Evolutionary conservation across 2,113 vertebrate species (phyloP).

Genomic region (Emydocephalus ijimae): DNA sequence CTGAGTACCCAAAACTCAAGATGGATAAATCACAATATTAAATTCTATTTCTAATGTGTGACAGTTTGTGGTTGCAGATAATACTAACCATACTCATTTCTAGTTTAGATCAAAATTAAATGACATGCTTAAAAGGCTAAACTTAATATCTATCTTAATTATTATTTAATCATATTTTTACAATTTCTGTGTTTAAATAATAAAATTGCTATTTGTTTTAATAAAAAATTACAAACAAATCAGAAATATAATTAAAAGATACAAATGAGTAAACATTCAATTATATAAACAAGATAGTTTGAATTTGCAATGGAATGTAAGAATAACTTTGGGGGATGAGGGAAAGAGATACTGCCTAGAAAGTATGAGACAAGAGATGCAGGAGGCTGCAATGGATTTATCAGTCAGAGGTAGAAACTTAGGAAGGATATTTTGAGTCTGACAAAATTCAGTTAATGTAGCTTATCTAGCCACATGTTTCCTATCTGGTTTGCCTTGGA

Average conservation of each 20-base stretch:
- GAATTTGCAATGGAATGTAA: background rate
- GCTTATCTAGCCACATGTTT: background rate
- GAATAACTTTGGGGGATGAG: background rate
- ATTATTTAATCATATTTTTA: background rate
- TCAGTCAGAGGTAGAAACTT: background rate
- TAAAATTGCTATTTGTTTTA: no score
- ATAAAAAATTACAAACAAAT: background rate
- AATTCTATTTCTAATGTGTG: background rate
- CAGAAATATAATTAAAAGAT: background rate
- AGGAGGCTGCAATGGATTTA: background rate
- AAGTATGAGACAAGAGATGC: background rate
- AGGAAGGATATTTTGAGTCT: background rate
- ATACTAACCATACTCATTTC: background rate
- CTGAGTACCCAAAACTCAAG: background rate
- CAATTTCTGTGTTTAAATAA: no score
- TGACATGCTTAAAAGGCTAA: background rate
- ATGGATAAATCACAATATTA: background rate
- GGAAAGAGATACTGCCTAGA: background rate
- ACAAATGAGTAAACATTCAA: background rate
- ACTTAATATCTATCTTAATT: background rate
- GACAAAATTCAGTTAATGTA: background rate
- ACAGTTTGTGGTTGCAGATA: background rate
- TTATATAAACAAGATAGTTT: background rate
- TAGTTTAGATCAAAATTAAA: background rate
- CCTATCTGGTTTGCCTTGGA: background rate